Evolutionary conservation across 2,888 invertebrate species (phyloP), one percentile per base, ranked within the genome.

Genomic region (Macrosiphum euphorbiae): DNA sequence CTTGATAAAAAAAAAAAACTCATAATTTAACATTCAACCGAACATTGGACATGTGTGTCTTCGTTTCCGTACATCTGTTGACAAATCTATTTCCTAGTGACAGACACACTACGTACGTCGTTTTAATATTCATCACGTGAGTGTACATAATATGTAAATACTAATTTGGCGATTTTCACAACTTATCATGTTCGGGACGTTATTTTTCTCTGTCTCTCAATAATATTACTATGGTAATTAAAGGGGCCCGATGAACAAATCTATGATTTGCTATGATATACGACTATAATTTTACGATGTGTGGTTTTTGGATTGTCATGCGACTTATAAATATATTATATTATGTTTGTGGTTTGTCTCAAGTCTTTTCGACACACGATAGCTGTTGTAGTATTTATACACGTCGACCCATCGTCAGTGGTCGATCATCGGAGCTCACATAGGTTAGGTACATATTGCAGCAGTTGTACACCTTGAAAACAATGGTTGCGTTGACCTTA

Each of bases 401-500:
- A 35, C 7, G 35, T 78, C n/a, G n/a, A 78, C 67, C 35, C 67
- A 35, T 78, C 78, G 35, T 78, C 78, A 35, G 8, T 35, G 78
- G 8, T 20, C 78, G 78, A 78, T 78, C 78, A 7, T 35, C 8
- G 20, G 35, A 78, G 35, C 35, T 7, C 41, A 85, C 28, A 41
- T 84, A 44, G n/a, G 41, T 55, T 55, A 44, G 44, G 85, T 55
- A 58, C 55, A 58, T 58, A 58, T 58, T 58, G 28, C 41, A 55
- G 61, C 78, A 85, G 90, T 61, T 58, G 93, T 90, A 94, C 47
- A 92, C 94, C 94, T 94, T 94, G 94, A 90, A 89, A 90, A 89
- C 61, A 24, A 91, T 90, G 78, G 85, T 52, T 24, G n/a, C 55
- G 84, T 58, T 89, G 90, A 93, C 93, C 93, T 93, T 89, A 93